Evolutionary conservation across 2,797 vertebrate species (phyloP).

Genomic region (Centroberyx gerrardi): DNA sequence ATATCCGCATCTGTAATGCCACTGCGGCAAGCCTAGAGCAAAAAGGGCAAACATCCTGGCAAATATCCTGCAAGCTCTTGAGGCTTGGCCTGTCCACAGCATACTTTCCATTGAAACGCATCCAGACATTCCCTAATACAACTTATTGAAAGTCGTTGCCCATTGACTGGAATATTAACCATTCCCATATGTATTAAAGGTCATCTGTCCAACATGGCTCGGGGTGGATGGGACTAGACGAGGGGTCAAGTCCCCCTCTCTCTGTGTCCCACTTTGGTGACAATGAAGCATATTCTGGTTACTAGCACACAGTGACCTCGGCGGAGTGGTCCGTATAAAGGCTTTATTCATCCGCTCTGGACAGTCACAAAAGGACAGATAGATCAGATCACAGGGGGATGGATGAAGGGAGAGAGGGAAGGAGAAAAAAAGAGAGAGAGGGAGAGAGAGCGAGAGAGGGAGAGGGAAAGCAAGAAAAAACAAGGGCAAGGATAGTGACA

Average conservation of each 20-base stretch:
- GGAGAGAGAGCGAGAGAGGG: slow-evolving; percentile 1
- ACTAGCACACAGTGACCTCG: slow-evolving; percentile 59
- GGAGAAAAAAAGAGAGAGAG: slow-evolving; percentile 2
- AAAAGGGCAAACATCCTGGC: slow-evolving; percentile 50
- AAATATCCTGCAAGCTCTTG: slow-evolving; percentile 19
- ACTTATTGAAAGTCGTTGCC: slow-evolving; percentile 9
- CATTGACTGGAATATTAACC: slow-evolving; percentile 16
- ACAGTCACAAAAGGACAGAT: slow-evolving; percentile 70
- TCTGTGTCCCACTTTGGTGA: slow-evolving; percentile 65
- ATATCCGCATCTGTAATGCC: slow-evolving; percentile 47
- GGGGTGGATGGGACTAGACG: slow-evolving; percentile 43
- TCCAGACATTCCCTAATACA: slow-evolving; percentile 16
- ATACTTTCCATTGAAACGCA: slow-evolving; percentile 59
- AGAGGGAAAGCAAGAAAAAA: background rate
- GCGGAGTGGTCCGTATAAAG: slow-evolving; percentile 73
- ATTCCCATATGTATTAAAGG: slow-evolving; percentile 31
- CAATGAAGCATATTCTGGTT: slow-evolving; percentile 79
- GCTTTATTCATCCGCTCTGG: slow-evolving; percentile 71
- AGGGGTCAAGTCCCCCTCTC: slow-evolving; percentile 56
- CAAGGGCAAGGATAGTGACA: background rate
- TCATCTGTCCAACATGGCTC: background rate
- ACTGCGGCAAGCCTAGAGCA: slow-evolving; percentile 18
- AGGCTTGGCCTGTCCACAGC: slow-evolving; percentile 27
- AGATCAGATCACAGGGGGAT: slow-evolving; percentile 60
- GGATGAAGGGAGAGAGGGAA: slow-evolving; percentile 41